Percentiles rank a stretch among this genome's conserved stretches.
Conservation (phyloP, 1,140 invertebrate species). For the Lerema accius region DNA sequence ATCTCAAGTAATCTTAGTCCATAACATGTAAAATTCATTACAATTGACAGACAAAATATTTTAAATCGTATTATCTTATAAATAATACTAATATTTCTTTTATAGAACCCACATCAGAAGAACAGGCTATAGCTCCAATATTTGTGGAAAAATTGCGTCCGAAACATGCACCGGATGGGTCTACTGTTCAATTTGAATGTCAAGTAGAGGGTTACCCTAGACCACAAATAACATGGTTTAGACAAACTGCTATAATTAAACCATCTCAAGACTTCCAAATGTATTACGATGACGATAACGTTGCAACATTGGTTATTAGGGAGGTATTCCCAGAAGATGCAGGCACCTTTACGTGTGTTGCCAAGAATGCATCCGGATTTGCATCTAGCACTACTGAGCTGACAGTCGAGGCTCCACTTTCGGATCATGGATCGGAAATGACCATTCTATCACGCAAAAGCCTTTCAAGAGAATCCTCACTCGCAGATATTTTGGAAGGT, state of each 20-base stretch:
- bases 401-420: constrained; percentile 92
- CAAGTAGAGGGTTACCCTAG: constrained; percentile 94
- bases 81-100: too few species aligned
- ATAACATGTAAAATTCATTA: too few species aligned
- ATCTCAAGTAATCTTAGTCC: too few species aligned
- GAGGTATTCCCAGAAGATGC: constrained; percentile 99
- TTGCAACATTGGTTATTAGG: constrained; percentile 95
- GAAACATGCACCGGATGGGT: constrained; percentile 92
- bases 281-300: constrained; percentile 96
- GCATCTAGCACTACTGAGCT: constrained; percentile 96
- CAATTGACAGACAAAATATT: too few species aligned
- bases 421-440: constrained; percentile 94
- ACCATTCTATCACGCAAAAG: constrained; percentile 91
- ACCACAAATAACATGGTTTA: constrained; percentile 97
- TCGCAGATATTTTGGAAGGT: constrained; percentile 95
- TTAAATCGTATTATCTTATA: too few species aligned
- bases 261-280: constrained; percentile 95
- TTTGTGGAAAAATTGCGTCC: constrained; percentile 94
- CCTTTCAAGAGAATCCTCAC: constrained; percentile 93
- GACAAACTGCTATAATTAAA: constrained; percentile 95
- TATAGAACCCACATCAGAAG: constrained; percentile 90
- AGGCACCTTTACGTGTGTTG: constrained; percentile 97
- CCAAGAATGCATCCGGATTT: constrained; percentile 97
- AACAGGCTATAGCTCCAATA: constrained; percentile 90
- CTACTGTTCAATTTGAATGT: constrained; percentile 94